Base-by-base conservation (phyloP, 2,888 invertebrate species). In the Microctonus aethiopoides region DNA sequence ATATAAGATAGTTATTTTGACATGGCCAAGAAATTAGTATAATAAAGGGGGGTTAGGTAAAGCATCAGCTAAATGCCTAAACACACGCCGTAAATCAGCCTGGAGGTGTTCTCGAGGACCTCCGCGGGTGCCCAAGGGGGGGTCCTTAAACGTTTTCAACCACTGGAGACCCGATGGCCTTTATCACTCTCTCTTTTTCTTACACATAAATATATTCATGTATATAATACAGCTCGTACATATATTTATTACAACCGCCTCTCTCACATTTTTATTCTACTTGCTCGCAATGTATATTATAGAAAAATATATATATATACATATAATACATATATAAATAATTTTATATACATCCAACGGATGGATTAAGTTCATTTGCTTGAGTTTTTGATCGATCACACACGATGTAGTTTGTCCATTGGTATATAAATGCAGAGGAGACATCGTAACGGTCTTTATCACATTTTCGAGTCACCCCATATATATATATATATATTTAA, bases 1-100 rank as follows among this genome's bases (percentile, higher is more conserved):
- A 36, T 36, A 36, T 36, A 36, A 73, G 76, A 79, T 79, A 79
- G 81, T 69, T 84, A 85, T 84, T 85, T 85, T 85, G 84, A 85
- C 85, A 81, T 81, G 76, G 79, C 80, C 83, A 77, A 80, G 82
- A 85, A 84, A 86, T 85, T 86, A 85, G 84, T 84, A 85, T 86
- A 84, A 86, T 85, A 86, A 86, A 84, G 70, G 66, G 39, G 39
- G 68, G 56, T 72, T 73, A 75, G 79, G 78, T 77, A 75, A 76
- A 77, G 75, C 76, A n/a, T n/a, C n/a, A 77, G 71, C 77, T 76
- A 78, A 81, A 79, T 79, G 79, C 82, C 84, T 82, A 84, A 85
- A 83, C 82, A 83, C 83, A 83, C 82, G 83, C 80, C 82, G 83
- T 85, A 84, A 85, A 85, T 85, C 81, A 75, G 69, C 72, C 73